Evolutionary conservation across 2,113 vertebrate species (phyloP).

Genomic region (Puntigrus tetrazona): DNA sequence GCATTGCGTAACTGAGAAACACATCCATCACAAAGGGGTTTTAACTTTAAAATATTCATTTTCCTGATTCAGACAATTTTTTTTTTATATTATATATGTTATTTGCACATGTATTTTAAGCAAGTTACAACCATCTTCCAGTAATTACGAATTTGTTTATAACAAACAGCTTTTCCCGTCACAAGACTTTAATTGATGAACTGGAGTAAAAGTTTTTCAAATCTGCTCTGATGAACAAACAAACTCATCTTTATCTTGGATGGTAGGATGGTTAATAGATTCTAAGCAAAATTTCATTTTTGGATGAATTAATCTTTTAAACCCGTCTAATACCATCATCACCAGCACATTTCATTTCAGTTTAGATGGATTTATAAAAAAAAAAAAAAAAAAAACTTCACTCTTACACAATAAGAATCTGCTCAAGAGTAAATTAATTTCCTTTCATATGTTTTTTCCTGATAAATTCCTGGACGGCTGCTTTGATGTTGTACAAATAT

Average conservation of each 20-base stretch:
- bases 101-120: no score
- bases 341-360: neutral
- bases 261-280: no score
- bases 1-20: neutral
- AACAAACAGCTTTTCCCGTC: neutral
- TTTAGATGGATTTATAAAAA: neutral
- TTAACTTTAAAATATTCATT: no score
- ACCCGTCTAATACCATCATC: neutral
- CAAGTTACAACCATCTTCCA: no score
- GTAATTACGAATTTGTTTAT: neutral
- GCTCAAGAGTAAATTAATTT: slow-evolving; percentile 46
- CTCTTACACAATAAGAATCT: slow-evolving; percentile 48
- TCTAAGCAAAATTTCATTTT: no score
- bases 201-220: neutral
- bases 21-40: no score
- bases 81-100: no score
- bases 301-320: no score
- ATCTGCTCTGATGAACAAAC: neutral
- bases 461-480: slow-evolving; percentile 43
- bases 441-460: slow-evolving; percentile 6
- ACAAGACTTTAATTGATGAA: neutral
- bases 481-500: slow-evolving; percentile 2
- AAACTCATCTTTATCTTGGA: neutral
- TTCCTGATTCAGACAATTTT: no score
- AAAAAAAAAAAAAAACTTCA: neutral